Percentiles rank a stretch among this genome's conserved stretches.
Evolutionary conservation across 92 coral and sea anemone species (phyloP).

Genomic region (Paragorgia papillata): DNA sequence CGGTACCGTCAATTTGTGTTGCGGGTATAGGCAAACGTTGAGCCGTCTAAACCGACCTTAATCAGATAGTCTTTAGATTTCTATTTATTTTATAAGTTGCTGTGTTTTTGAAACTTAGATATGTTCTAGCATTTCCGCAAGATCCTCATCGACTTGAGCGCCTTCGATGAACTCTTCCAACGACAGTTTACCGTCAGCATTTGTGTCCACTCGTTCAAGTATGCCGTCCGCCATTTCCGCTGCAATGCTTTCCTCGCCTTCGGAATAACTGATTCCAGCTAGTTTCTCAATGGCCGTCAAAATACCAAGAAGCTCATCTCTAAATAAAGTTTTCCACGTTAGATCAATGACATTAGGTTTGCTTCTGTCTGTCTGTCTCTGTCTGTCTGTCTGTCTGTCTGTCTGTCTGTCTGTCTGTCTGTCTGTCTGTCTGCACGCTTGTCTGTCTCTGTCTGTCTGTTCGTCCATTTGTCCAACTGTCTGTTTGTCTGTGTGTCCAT

Average conservation of each 20-base stretch:
- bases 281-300: slow-evolving; percentile 29
- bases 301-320: slow-evolving; percentile 26
- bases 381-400: background rate
- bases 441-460: background rate
- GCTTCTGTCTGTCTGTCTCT: background rate
- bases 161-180: slow-evolving; percentile 42
- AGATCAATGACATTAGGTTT: background rate
- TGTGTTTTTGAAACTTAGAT: no score
- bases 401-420: background rate
- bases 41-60: no score
- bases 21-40: no score
- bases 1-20: no score
- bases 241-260: background rate
- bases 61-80: no score
- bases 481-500: background rate
- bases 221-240: slow-evolving; percentile 31
- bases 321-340: slow-evolving; percentile 45
- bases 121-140: slow-evolving; percentile 16
- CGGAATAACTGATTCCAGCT: background rate
- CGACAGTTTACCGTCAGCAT: slow-evolving; percentile 33
- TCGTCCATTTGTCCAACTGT: background rate
- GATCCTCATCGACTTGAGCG: slow-evolving; percentile 17
- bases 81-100: no score
- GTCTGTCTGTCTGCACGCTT: background rate
- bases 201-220: slow-evolving; percentile 26